Percentiles rank a stretch among this genome's conserved stretches.
Conservation (phyloP, 2,888 invertebrate genomes). For the Meghimatium bilineatum region DNA sequence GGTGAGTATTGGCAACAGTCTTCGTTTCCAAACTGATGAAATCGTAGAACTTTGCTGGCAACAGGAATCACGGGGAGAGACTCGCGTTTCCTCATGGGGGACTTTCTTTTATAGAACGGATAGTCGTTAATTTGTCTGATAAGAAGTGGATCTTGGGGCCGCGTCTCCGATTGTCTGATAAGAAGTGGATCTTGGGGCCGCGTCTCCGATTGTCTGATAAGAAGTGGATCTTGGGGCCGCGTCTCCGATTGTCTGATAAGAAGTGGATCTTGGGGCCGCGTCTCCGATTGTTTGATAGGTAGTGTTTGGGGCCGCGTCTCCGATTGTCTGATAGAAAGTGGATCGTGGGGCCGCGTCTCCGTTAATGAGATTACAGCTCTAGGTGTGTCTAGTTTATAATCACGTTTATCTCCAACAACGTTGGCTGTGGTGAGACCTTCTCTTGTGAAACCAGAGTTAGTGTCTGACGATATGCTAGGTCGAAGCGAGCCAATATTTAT, state of each 20-base stretch:
- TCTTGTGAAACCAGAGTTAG: background rate
- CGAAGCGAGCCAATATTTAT: too few relatives aligned
- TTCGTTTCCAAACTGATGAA: background rate
- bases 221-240: too few relatives aligned
- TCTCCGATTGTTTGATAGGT: background rate
- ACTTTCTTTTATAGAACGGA: background rate
- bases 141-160: too few relatives aligned
- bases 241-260: background rate
- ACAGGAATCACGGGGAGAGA: background rate
- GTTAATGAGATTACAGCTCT: background rate
- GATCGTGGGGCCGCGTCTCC: background rate
- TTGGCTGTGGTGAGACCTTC: background rate
- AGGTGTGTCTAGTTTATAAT: background rate
- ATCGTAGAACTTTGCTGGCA: background rate
- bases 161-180: background rate
- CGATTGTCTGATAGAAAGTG: background rate
- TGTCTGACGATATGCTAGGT: background rate
- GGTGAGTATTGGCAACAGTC: background rate
- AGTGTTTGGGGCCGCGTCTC: background rate
- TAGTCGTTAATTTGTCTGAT: too few relatives aligned
- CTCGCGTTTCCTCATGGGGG: conserved; percentile 19
- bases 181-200: too few relatives aligned
- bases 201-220: background rate
- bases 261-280: too few relatives aligned
- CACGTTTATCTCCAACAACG: background rate